Percentiles rank a stretch among this genome's conserved stretches.
These are phyloP conservation scores for Eurosta solidaginis DNA, from an alignment of 1,140 invertebrate species.

Conservation along the genomic window DNA sequence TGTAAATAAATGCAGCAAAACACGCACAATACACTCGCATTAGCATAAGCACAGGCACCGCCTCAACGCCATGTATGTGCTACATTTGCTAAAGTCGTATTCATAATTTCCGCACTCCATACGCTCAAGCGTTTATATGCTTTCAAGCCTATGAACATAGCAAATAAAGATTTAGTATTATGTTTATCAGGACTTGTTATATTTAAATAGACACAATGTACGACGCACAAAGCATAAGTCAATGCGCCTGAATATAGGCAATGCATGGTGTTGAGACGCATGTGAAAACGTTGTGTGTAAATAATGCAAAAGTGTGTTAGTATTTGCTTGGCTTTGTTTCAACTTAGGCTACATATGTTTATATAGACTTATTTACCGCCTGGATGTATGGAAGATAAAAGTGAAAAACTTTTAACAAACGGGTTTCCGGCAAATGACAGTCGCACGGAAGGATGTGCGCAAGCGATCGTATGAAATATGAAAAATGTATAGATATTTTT, in stretches of 20 bases:
- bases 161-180: not conserved
- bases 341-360: not conserved
- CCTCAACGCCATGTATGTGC: conserved; percentile 18
- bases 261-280: not conserved
- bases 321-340: conserved; percentile 25
- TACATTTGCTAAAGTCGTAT: not conserved
- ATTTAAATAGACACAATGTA: conserved; percentile 28
- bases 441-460: not conserved
- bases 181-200: conserved; percentile 16
- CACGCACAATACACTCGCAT: too few species aligned
- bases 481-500: too few species aligned
- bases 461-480: not conserved
- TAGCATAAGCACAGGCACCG: not conserved
- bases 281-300: not conserved
- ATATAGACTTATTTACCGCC: not conserved
- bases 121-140: not conserved
- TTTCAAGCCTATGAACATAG: not conserved
- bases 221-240: not conserved
- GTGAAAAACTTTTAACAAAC: not conserved
- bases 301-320: conserved; percentile 11
- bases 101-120: not conserved
- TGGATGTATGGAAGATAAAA: not conserved
- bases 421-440: not conserved
- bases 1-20: not conserved
- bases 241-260: conserved; percentile 6